Percentiles rank a stretch among this genome's conserved stretches.
Conservation (phyloP, 2,113 vertebrate genomes). For the Sapayoa aenigma region DNA sequence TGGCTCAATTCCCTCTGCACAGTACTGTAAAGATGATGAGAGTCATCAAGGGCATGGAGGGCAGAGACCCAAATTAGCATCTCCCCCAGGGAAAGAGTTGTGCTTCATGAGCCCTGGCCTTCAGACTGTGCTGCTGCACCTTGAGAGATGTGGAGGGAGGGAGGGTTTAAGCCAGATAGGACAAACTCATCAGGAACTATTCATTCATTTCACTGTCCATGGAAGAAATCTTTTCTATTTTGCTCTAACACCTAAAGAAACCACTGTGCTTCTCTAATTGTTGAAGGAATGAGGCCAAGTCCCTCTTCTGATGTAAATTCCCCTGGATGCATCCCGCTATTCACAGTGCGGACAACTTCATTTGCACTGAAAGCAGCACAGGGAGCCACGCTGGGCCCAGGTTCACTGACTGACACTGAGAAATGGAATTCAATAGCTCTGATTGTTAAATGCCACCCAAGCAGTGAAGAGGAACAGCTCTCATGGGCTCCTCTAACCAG, state of each 20-base stretch:
- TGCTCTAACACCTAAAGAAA: background rate
- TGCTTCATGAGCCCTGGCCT: background rate
- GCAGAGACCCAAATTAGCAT: background rate
- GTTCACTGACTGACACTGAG: background rate
- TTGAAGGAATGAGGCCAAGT: constrained; percentile 34
- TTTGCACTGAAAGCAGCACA: constrained; percentile 26
- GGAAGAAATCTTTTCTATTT: background rate
- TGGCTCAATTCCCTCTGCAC: background rate
- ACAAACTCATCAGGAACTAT: background rate
- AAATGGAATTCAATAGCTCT: constrained; percentile 8
- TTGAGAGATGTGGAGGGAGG: background rate
- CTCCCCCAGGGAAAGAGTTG: background rate
- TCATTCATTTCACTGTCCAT: background rate
- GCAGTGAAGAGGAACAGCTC: background rate
- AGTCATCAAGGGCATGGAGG: background rate
- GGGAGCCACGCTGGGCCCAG: constrained; percentile 2
- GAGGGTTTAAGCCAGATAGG: background rate
- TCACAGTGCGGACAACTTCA: background rate
- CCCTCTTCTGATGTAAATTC: constrained; percentile 50
- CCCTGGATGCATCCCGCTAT: background rate
- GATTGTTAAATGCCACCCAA: background rate
- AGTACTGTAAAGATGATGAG: background rate
- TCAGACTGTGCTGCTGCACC: background rate
- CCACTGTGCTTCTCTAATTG: background rate
- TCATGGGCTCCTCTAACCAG: background rate